Evolutionary conservation across 2,113 vertebrate species (phyloP).

Genomic region (Crocuta crocuta): DNA sequence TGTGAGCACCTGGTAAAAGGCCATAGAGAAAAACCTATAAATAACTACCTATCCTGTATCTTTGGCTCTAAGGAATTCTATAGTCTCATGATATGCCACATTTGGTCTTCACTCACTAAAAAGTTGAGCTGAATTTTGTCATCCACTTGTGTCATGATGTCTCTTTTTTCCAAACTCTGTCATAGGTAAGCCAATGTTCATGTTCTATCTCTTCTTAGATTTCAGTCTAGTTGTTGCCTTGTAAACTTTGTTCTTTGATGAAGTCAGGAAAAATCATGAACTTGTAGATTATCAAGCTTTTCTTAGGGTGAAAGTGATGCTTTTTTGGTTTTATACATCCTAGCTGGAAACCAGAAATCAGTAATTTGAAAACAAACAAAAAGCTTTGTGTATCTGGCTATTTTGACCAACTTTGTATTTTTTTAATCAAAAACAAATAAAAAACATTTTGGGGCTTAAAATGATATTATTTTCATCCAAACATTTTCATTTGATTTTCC

Average conservation of each 20-base stretch:
- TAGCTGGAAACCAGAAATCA: not conserved
- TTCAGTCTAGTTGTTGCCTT: not conserved
- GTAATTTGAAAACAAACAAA: not conserved
- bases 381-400: not conserved
- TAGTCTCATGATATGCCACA: not conserved
- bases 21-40: not conserved
- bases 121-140: not conserved
- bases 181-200: not conserved
- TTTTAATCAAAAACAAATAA: not conserved
- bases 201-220: not conserved
- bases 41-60: not conserved
- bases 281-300: not conserved
- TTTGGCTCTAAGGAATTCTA: not conserved
- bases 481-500: constrained; percentile 35
- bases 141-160: not conserved
- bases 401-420: not conserved
- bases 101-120: not conserved
- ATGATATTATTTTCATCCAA: not conserved
- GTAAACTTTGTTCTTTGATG: not conserved
- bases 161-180: not conserved
- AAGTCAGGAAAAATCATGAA: not conserved
- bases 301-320: not conserved
- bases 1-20: not conserved
- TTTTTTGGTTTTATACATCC: not conserved
- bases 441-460: not conserved